These are phyloP conservation scores for Acanthornis magna DNA, from an alignment of 2,797 vertebrate genomes.

Conservation along the genomic window DNA sequence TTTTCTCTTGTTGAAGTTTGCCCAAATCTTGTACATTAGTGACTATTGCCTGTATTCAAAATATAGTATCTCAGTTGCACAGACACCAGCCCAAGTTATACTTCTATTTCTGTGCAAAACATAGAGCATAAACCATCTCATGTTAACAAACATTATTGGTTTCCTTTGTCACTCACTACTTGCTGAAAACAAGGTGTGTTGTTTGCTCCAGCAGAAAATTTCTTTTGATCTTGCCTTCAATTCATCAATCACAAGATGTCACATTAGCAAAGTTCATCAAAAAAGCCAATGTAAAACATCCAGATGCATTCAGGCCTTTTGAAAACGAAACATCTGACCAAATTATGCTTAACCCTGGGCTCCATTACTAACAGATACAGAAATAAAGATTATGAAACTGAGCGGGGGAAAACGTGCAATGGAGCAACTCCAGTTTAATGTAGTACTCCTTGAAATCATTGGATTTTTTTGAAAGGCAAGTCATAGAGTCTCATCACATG, in stretches of 20 bases:
- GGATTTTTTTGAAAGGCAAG: background rate
- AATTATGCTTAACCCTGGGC: background rate
- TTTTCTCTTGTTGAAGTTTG: background rate
- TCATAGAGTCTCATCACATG: background rate
- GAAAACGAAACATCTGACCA: background rate
- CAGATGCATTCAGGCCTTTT: background rate
- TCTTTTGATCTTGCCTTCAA: background rate
- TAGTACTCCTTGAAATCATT: background rate
- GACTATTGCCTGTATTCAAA: background rate
- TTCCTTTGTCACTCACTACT: conserved; percentile 1
- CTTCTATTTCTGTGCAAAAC: background rate
- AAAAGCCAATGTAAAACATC: background rate
- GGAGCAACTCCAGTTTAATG: background rate
- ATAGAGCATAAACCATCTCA: background rate
- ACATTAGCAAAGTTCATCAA: background rate
- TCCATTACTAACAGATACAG: background rate
- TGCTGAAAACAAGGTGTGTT: background rate
- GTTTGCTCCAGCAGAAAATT: background rate
- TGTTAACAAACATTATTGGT: background rate
- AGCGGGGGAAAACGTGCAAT: background rate
- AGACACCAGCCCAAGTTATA: background rate
- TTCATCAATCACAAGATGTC: background rate
- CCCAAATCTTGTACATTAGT: background rate
- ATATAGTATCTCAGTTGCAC: background rate
- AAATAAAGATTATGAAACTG: background rate